Conservation (phyloP, 2,888 invertebrate genomes). For the Sepioteuthis lessoniana region DNA sequence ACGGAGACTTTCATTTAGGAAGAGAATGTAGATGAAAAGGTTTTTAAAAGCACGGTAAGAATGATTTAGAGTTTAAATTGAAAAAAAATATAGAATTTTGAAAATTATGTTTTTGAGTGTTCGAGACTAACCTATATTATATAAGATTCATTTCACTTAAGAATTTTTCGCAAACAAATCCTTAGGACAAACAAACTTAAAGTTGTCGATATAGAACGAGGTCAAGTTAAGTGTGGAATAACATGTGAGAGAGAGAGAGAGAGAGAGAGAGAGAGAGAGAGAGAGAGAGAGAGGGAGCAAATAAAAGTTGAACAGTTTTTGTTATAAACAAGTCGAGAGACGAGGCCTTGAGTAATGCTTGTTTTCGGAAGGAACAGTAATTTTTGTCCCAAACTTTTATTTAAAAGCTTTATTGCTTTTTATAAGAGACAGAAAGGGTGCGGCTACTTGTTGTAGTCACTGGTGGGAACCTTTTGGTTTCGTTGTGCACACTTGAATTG, state of each 20-base stretch:
- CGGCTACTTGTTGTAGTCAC: neutral
- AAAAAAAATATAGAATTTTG: too few species aligned
- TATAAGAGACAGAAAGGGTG: neutral
- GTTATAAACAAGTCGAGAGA: neutral
- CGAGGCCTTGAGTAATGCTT: neutral
- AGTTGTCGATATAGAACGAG: neutral
- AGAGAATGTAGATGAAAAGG: too few species aligned
- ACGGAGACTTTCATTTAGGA: too few species aligned
- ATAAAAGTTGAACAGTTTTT: neutral
- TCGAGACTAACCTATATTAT: too few species aligned
- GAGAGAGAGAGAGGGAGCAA: neutral
- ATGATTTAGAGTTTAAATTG: too few species aligned
- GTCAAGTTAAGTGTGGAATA: neutral
- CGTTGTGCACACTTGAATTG: neutral
- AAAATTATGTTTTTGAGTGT: too few species aligned
- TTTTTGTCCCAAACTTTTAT: neutral
- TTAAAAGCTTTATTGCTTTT: neutral
- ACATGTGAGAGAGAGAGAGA: too few species aligned
- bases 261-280: neutral
- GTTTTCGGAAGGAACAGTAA: neutral
- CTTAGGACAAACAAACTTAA: neutral
- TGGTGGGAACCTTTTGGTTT: neutral
- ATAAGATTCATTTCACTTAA: too few species aligned
- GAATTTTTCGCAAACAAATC: neutral
- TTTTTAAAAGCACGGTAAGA: too few species aligned